Base-by-base conservation (phyloP, 2,113 vertebrate genomes). In the Australoheros scitulus region DNA sequence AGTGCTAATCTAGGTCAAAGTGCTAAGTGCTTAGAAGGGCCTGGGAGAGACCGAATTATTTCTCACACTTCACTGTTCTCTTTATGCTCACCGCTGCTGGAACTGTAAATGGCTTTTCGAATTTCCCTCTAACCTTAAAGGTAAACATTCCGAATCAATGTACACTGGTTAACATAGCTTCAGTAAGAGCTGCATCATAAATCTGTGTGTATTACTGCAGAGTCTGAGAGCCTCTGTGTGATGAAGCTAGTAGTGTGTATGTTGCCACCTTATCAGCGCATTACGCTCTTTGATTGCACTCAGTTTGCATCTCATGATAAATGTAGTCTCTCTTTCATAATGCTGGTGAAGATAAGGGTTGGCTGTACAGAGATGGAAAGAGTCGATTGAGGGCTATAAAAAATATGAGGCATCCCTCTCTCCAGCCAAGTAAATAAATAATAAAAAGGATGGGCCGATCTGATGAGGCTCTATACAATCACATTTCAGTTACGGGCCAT, bases 1-100 rank as follows among this genome's bases (percentile, higher is more conserved):
- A 81, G 86, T 47, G 81, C 84, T 94, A 93, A 95, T 96, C 93
- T 95, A 92, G 95, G 94, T 95, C 95, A 95, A 87, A 93, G 92
- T 91, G 87, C 85, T 93, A 94, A 95, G 87, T 86, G 91, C 90
- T 92, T 32, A 72, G 89, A 89, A 87, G 88, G 85, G 82, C 91
- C 88, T 87, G 52, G 41, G 90, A 93, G 93, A 92, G 83, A 65
- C 77, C 87, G 76, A 86, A 89, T 90, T 84, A 84, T 88, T 92
- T 86, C 90, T 90, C 81, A 70, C 68, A 36, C 85, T 82, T 83
- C 82, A 77, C 57, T 50, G 29, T 89, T 65, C 82, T 94, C 84
- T 89, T 93, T 92, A 90, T 15, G 63, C 81, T 82, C 70, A 10
- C 74, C 47, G 22, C 83, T 78, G 87, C 81, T 65, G 77, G 74